A percentile compares a stretch with the other conserved stretches of the same genome.
These are phyloP conservation scores for Tachycineta bicolor DNA, from an alignment of 2,113 vertebrate genomes.

Conservation along the genomic window DNA sequence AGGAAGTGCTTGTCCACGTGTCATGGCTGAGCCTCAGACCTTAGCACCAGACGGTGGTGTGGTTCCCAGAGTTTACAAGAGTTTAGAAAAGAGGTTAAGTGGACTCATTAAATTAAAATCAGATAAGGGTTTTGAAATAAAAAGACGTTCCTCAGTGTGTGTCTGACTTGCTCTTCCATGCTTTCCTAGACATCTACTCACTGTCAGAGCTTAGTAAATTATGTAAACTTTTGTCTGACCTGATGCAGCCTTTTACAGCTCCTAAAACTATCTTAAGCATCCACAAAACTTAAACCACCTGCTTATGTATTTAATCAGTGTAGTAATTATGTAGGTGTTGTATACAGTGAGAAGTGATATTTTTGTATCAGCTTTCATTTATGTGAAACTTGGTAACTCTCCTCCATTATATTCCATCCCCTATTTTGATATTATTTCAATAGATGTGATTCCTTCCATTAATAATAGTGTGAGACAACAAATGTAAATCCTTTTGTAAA, in stretches of 20 bases:
- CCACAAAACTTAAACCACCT: background rate
- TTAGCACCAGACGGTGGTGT: background rate
- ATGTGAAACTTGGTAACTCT: background rate
- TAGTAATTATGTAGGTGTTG: background rate
- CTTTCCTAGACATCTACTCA: background rate
- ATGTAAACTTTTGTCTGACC: background rate
- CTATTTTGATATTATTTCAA: background rate
- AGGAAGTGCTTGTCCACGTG: background rate
- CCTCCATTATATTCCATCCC: background rate
- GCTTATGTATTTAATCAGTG: background rate
- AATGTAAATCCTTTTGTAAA: background rate
- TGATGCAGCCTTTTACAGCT: background rate
- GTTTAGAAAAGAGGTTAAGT: background rate
- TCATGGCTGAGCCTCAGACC: background rate
- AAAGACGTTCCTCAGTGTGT: background rate
- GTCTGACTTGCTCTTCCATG: background rate
- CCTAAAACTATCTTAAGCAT: background rate
- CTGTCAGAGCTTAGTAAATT: background rate
- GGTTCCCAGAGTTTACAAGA: background rate
- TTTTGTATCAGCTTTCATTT: background rate
- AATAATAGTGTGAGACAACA: background rate
- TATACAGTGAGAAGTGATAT: background rate
- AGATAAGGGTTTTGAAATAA: background rate
- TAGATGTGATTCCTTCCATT: background rate
- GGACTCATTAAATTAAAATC: background rate